Base-by-base conservation (phyloP, 92 coral and sea anemone species). In the Actinostola sp. region DNA sequence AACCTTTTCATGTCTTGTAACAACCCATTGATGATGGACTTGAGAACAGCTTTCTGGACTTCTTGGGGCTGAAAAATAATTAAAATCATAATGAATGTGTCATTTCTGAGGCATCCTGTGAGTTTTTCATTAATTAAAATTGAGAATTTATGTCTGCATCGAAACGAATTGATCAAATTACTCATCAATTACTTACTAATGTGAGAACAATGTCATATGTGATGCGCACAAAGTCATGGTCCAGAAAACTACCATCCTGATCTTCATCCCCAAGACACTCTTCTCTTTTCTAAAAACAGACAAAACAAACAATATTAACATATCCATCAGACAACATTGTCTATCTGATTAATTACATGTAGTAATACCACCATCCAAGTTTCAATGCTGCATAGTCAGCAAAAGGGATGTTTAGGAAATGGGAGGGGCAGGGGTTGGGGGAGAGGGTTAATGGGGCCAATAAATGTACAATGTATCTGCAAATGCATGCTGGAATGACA, bases 41-140 rank as follows among this genome's bases (percentile, higher is more conserved):
- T 92, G 42, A 95, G 88, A 33, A 95, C 91, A 59, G 96, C 78
- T 77, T 95, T 95, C 43, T 89, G 92, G 41, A 92, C 86, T 52
- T 95, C 99, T 79, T 84, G 92, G 15, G 99, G 99, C 99, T 95
- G 63, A 21, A 46, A 31, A n/a, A n/a, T n/a, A n/a, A n/a, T n/a
- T n/a, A n/a, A n/a, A n/a, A n/a, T n/a, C n/a, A n/a, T n/a, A n/a
- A n/a, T n/a, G n/a, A n/a, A n/a, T n/a, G n/a, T n/a, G n/a, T n/a
- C n/a, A n/a, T n/a, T n/a, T n/a, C n/a, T n/a, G n/a, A n/a, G n/a
- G n/a, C n/a, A n/a, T n/a, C n/a, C n/a, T n/a, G n/a, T n/a, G n/a
- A n/a, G n/a, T n/a, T n/a, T n/a, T n/a, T n/a, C n/a, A n/a, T n/a
- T n/a, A n/a, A n/a, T n/a, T n/a, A 38, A 67, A 14, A 76, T 51